Percentiles rank a stretch among this genome's conserved stretches.
Evolutionary conservation across 1,140 invertebrate genomes (phyloP).

Genomic region (Magallana angulata): DNA sequence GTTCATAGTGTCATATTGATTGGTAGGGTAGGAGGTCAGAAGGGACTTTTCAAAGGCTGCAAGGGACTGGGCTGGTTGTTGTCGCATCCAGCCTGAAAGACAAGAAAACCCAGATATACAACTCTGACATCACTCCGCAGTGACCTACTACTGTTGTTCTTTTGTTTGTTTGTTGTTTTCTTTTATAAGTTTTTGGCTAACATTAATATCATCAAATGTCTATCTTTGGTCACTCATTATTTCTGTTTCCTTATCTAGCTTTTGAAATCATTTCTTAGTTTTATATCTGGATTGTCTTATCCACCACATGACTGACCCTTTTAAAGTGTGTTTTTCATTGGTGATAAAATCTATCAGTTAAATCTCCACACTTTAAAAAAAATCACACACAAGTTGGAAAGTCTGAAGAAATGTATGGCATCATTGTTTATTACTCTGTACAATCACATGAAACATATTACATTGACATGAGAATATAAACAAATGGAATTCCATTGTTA

Average conservation of each 20-base stretch:
- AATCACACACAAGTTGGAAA: too few relatives aligned
- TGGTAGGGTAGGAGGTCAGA: neutral
- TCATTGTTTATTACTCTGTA: too few relatives aligned
- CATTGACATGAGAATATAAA: too few relatives aligned
- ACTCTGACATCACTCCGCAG: neutral
- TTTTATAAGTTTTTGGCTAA: neutral
- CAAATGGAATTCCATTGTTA: neutral
- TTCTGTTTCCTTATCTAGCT: too few relatives aligned
- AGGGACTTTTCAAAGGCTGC: neutral
- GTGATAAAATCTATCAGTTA: too few relatives aligned
- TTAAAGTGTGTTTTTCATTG: too few relatives aligned
- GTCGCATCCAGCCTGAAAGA: slow-evolving; percentile 7
- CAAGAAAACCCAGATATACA: slow-evolving; percentile 31
- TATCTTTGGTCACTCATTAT: too few relatives aligned
- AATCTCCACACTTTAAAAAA: too few relatives aligned
- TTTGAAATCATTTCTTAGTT: neutral
- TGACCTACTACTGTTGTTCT: neutral
- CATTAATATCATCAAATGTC: neutral
- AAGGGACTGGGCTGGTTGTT: neutral
- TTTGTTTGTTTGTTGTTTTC: neutral
- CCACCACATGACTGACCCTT: neutral
- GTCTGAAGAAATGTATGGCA: too few relatives aligned
- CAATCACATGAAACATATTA: too few relatives aligned
- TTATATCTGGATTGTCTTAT: slow-evolving; percentile 31
- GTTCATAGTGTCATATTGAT: slow-evolving; percentile 10